phyloP scores from a whole-genome alignment of 2,113 vertebrate genomes.

The Patagioenas fasciata region DNA sequence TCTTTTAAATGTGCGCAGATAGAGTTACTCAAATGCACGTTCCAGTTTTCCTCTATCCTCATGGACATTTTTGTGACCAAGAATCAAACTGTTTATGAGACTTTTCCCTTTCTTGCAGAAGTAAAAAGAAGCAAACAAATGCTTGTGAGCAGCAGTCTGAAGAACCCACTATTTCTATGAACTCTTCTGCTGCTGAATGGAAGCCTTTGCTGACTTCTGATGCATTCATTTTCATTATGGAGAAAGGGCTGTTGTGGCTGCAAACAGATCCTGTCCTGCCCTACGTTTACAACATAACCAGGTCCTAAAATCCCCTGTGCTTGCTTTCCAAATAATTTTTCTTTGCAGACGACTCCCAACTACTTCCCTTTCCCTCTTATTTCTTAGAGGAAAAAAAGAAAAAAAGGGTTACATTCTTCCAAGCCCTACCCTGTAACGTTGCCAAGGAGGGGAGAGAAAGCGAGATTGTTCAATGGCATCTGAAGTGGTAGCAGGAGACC shows the following conservation, averaged over 20 bases:
- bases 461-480: accelerated
- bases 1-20: not conserved
- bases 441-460: not conserved
- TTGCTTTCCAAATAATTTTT: not conserved
- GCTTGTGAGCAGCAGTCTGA: not conserved
- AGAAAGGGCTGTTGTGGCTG: not conserved
- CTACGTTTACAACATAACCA: not conserved
- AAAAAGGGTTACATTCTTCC: not conserved
- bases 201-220: not conserved
- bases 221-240: not conserved
- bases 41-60: not conserved
- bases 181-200: not conserved
- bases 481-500: not conserved
- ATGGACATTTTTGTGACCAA: not conserved
- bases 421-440: not conserved
- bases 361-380: not conserved
- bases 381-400: not conserved
- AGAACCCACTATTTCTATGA: not conserved
- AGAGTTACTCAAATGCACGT: not conserved
- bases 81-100: not conserved
- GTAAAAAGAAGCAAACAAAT: not conserved
- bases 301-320: not conserved
- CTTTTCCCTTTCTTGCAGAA: not conserved
- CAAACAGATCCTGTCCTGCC: not conserved
- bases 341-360: not conserved